phyloP scores from a whole-genome alignment of 2,797 vertebrate genomes.

The Cryptoblepharus egeriae region DNA sequence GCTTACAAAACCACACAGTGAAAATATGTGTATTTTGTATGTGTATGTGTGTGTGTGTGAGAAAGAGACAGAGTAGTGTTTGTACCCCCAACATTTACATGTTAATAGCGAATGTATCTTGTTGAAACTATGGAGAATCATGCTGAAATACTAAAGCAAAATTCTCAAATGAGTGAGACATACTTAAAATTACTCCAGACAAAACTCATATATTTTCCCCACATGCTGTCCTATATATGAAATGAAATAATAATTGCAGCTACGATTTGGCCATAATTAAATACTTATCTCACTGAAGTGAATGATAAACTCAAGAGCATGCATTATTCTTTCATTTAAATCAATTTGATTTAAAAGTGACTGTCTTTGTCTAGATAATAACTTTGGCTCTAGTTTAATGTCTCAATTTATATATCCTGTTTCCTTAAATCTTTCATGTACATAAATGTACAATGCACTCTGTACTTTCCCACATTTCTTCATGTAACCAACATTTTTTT shows the following conservation, averaged over 20 bases:
- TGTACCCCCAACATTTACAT: accelerated
- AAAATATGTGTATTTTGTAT: no score
- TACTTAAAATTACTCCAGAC: neutral
- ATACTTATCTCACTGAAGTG: neutral
- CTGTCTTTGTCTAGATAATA: neutral
- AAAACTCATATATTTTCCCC: neutral
- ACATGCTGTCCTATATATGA: neutral
- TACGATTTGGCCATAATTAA: neutral
- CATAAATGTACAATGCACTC: neutral
- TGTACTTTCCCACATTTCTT: neutral
- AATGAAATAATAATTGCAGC: no score
- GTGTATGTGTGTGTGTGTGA: neutral
- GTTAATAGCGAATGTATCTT: neutral
- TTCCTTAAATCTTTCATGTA: neutral
- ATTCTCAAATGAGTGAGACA: neutral
- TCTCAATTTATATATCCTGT: neutral
- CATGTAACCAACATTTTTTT: neutral
- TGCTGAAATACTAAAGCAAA: accelerated
- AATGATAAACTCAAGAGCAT: neutral
- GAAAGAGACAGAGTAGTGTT: no score
- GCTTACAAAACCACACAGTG: no score
- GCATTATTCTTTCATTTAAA: neutral
- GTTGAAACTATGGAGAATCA: neutral
- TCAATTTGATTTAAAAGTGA: neutral
- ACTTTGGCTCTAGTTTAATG: no score